Percentiles rank a stretch among this genome's conserved stretches.
phyloP scores from a whole-genome alignment of 2,797 vertebrate species.

The Carcharodon carcharias region DNA sequence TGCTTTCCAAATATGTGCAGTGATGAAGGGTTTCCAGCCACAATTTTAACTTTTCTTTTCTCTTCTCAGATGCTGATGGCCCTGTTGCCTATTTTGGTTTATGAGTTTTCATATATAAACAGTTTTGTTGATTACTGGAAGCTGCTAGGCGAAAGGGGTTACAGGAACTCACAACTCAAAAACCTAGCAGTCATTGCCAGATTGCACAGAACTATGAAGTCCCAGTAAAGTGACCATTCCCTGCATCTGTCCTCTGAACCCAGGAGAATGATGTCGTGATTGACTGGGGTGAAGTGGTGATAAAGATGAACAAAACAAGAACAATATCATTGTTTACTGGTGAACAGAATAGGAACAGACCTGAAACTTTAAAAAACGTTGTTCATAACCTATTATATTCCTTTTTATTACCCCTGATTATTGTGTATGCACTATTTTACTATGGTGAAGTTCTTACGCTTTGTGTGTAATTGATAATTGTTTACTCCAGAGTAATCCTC shows the following conservation, averaged over 20 bases:
- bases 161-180: not conserved
- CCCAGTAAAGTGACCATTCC: not conserved
- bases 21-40: not conserved
- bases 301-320: not conserved
- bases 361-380: not conserved
- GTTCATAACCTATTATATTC: not conserved
- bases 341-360: not conserved
- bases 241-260: not conserved
- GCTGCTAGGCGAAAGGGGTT: not conserved
- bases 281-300: not conserved
- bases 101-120: not conserved
- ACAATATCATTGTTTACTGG: not conserved
- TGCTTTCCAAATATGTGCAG: not conserved
- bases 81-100: not conserved
- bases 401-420: not conserved
- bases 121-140: not conserved
- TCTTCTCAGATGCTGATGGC: not conserved
- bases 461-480: not conserved
- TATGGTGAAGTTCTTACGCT: not conserved
- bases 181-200: not conserved
- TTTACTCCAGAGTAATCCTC: not conserved
- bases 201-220: not conserved
- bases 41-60: not conserved
- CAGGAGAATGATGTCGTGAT: not conserved
- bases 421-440: not conserved